These are phyloP conservation scores for Sylvietta virens DNA, from an alignment of 2,113 vertebrate genomes.

Conservation along the genomic window DNA sequence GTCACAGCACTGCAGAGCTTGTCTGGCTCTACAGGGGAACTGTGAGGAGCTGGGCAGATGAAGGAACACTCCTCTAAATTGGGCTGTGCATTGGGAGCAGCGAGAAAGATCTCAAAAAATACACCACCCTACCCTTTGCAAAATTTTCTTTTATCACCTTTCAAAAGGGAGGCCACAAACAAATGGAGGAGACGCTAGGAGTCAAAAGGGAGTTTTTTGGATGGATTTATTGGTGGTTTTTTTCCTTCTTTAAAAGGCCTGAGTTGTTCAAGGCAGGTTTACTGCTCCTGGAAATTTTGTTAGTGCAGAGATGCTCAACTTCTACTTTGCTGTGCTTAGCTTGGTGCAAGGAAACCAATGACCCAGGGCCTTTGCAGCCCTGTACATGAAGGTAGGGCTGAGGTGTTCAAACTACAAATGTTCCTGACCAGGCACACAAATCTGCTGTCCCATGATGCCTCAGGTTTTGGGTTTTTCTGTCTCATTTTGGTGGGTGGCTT, in stretches of 20 bases:
- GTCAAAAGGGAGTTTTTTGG: not conserved
- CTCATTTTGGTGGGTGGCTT: too few species aligned
- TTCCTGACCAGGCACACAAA: not conserved
- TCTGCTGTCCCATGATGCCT: too few species aligned
- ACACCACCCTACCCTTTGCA: not conserved
- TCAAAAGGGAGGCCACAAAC: not conserved
- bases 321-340: not conserved
- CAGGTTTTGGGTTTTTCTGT: too few species aligned
- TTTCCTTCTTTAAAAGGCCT: not conserved
- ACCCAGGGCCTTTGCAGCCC: not conserved
- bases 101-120: not conserved
- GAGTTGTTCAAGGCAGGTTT: not conserved
- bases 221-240: not conserved
- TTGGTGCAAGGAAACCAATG: not conserved
- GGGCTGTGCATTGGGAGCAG: constrained; percentile 26
- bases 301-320: not conserved
- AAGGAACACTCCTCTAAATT: constrained; percentile 29
- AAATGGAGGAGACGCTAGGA: not conserved
- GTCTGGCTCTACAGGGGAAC: constrained; percentile 30
- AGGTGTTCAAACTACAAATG: not conserved
- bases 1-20: constrained; percentile 13
- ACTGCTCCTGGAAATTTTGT: not conserved
- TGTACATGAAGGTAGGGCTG: rapidly evolving
- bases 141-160: not conserved
- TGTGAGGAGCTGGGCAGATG: constrained; percentile 23